Evolutionary conservation across 1,140 invertebrate genomes (phyloP).

Genomic region (Aphelinus certus): DNA sequence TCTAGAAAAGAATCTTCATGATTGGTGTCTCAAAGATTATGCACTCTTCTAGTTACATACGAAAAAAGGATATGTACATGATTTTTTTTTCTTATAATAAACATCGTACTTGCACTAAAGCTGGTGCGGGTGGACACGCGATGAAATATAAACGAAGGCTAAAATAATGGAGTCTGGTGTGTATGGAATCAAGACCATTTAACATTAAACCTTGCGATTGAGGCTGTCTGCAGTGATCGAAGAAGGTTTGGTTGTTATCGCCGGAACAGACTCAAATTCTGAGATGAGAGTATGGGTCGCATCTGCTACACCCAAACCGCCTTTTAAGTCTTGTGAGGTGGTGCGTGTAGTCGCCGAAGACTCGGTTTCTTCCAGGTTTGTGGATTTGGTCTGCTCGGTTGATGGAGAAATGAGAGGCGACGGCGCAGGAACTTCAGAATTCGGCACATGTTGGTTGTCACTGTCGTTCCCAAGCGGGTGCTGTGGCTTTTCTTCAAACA

Average conservation of each 20-base stretch:
- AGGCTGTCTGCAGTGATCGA: slow-evolving; percentile 48
- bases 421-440: slow-evolving; percentile 54
- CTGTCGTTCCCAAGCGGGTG: slow-evolving; percentile 50
- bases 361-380: slow-evolving; percentile 57
- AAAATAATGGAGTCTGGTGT: background rate
- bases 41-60: no score
- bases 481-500: slow-evolving; percentile 74
- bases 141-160: slow-evolving; percentile 27
- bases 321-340: slow-evolving; percentile 47
- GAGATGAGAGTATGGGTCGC: slow-evolving; percentile 51
- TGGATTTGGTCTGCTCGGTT: slow-evolving; percentile 59
- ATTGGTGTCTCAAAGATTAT: no score
- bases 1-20: no score
- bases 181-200: background rate
- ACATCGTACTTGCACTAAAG: background rate
- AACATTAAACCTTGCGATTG: slow-evolving; percentile 57
- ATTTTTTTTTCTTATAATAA: slow-evolving; percentile 5
- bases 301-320: slow-evolving; percentile 50
- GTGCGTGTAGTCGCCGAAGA: slow-evolving; percentile 49
- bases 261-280: slow-evolving; percentile 40
- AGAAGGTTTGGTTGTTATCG: slow-evolving; percentile 49
- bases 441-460: slow-evolving; percentile 46
- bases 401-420: slow-evolving; percentile 60
- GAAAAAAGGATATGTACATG: slow-evolving; percentile 35
- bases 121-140: background rate